These are phyloP conservation scores for Pachydiplax longipennis DNA, from an alignment of 2,888 invertebrate genomes.

Conservation along the genomic window DNA sequence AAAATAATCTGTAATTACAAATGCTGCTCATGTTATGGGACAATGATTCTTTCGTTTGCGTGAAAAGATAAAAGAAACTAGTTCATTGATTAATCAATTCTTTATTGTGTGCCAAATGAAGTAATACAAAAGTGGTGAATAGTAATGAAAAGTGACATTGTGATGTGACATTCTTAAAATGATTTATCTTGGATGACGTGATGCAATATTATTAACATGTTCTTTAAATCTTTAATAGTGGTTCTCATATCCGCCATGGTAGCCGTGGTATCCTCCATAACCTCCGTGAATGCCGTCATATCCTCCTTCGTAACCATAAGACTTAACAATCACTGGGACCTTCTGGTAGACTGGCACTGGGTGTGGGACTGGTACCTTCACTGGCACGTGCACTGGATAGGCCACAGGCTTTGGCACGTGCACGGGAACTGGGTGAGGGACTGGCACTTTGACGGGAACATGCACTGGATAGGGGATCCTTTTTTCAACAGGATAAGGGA, in stretches of 20 bases:
- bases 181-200: too few species aligned
- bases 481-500: slow-evolving; percentile 39
- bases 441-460: slow-evolving; percentile 40
- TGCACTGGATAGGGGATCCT: slow-evolving; percentile 36
- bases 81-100: too few species aligned
- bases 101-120: too few species aligned
- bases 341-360: slow-evolving; percentile 44
- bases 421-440: slow-evolving; percentile 16
- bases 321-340: not conserved
- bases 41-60: too few species aligned
- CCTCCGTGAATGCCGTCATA: not conserved
- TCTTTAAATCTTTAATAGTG: too few species aligned
- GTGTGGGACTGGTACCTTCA: slow-evolving; percentile 32
- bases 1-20: too few species aligned
- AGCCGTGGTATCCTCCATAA: not conserved
- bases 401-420: slow-evolving; percentile 46
- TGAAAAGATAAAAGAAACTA: too few species aligned
- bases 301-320: not conserved
- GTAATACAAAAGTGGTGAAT: too few species aligned
- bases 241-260: not conserved
- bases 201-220: too few species aligned
- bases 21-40: too few species aligned
- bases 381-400: slow-evolving; percentile 14
- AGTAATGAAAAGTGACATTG: too few species aligned
- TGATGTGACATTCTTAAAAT: too few species aligned